Evolutionary conservation across 1,140 invertebrate genomes (phyloP).

Genomic region (Dendroctonus ponderosae): DNA sequence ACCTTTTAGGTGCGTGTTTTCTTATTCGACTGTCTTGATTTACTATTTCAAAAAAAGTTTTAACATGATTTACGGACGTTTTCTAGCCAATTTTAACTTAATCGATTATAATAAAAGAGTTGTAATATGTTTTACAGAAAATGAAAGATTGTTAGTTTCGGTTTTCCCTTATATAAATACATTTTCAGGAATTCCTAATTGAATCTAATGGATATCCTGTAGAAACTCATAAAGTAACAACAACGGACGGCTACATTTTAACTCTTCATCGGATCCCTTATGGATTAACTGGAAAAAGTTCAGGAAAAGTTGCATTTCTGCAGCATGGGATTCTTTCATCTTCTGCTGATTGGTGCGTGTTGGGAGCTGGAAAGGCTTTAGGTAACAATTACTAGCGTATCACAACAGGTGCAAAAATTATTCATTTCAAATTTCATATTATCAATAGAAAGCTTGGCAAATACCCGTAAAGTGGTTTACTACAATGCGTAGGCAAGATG

Average conservation of each 20-base stretch:
- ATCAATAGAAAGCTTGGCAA: no score
- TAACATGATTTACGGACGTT: no score
- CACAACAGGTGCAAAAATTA: not conserved
- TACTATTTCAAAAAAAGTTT: no score
- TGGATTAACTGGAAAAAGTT: conserved; percentile 42
- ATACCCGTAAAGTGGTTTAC: no score
- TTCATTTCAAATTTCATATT: not conserved
- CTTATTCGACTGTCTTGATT: no score
- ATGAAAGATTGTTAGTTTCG: no score
- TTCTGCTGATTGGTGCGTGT: conserved; percentile 65
- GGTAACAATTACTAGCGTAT: conserved; percentile 47
- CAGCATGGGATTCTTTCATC: conserved; percentile 70
- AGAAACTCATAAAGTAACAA: conserved; percentile 65
- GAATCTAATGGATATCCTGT: conserved; percentile 48
- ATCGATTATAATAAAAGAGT: no score
- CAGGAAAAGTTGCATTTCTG: conserved; percentile 56
- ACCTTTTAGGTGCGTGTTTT: no score
- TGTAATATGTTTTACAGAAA: no score
- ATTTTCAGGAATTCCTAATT: conserved; percentile 36
- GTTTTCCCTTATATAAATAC: no score
- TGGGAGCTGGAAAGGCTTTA: conserved; percentile 61
- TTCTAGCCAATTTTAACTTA: no score
- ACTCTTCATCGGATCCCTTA: conserved; percentile 42
- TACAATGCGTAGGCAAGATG: no score
- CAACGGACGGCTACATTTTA: conserved; percentile 70